A percentile compares a stretch with the other conserved stretches of the same genome.
phyloP scores from a whole-genome alignment of 2,797 vertebrate species.

The Lagodon rhomboides region DNA sequence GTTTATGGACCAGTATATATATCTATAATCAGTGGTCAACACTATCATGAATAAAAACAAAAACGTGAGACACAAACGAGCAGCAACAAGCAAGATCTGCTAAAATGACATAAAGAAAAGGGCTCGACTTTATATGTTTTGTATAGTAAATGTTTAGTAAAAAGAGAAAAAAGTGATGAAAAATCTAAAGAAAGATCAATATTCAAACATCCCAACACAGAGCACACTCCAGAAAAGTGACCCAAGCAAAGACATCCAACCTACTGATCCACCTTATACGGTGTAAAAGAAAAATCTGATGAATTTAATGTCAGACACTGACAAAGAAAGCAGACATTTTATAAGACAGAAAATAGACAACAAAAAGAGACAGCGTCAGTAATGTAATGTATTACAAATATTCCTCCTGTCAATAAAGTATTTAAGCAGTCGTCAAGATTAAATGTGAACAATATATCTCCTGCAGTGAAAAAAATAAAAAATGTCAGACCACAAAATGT shows the following conservation, averaged over 20 bases:
- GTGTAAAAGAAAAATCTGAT: neutral
- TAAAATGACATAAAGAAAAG: neutral
- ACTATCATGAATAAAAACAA: neutral
- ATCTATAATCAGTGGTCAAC: neutral
- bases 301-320: neutral
- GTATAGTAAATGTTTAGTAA: conserved; percentile 1
- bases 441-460: neutral
- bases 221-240: neutral
- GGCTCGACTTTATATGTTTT: neutral
- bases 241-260: neutral
- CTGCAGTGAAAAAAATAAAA: neutral
- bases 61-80: neutral
- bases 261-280: conserved; percentile 3
- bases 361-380: neutral
- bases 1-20: conserved; percentile 2
- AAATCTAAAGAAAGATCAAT: conserved; percentile 1
- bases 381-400: conserved; percentile 1
- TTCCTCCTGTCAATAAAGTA: neutral
- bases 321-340: conserved; percentile 19
- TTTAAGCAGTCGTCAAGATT: neutral
- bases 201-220: conserved; percentile 2
- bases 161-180: neutral
- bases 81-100: neutral
- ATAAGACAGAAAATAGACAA: conserved; percentile 9
- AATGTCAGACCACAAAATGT: neutral